Evolutionary conservation across 1,140 invertebrate genomes (phyloP).

Genomic region (Drosophila bifasciata): DNA sequence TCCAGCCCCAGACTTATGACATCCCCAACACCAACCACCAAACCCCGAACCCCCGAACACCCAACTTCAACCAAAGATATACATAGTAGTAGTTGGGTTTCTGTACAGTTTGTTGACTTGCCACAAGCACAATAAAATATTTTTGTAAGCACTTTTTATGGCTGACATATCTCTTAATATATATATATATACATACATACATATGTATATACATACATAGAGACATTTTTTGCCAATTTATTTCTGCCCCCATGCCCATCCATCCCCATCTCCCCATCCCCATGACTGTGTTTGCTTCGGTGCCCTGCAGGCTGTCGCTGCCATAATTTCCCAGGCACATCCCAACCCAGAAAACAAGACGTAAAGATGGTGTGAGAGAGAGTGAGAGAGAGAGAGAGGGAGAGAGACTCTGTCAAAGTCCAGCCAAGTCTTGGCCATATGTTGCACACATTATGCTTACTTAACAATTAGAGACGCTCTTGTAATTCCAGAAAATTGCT

Average conservation of each 20-base stretch:
- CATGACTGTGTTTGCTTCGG: conserved; percentile 21
- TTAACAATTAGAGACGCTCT: conserved; percentile 81
- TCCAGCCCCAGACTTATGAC: conserved; percentile 2
- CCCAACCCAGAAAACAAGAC: conserved; percentile 11
- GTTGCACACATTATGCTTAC: conserved; percentile 80
- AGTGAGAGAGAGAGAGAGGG: not conserved
- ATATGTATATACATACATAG: conserved; percentile 22
- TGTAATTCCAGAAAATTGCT: conserved; percentile 79
- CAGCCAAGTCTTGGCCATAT: conserved; percentile 65
- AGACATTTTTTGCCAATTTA: conserved; percentile 65
- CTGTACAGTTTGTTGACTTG: conserved; percentile 63
- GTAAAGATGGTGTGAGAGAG: not conserved
- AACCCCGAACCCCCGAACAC: too few relatives aligned
- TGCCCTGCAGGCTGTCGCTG: conserved; percentile 55
- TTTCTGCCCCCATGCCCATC: conserved; percentile 33
- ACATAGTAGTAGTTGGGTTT: conserved; percentile 9
- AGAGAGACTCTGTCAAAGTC: conserved; percentile 35
- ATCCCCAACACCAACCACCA: conserved; percentile 11
- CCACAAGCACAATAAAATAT: conserved; percentile 69
- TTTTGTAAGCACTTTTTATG: conserved; percentile 67
- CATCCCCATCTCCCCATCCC: conserved; percentile 1
- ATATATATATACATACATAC: conserved; percentile 27
- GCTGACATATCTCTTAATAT: conserved; percentile 59
- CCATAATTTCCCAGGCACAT: conserved; percentile 60
- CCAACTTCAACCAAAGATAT: conserved; percentile 6